Evolutionary conservation across 64 coral and sea anemone genomes (phyloP), one percentile per base, ranked within the genome.

Genomic region (Montipora cactus): DNA sequence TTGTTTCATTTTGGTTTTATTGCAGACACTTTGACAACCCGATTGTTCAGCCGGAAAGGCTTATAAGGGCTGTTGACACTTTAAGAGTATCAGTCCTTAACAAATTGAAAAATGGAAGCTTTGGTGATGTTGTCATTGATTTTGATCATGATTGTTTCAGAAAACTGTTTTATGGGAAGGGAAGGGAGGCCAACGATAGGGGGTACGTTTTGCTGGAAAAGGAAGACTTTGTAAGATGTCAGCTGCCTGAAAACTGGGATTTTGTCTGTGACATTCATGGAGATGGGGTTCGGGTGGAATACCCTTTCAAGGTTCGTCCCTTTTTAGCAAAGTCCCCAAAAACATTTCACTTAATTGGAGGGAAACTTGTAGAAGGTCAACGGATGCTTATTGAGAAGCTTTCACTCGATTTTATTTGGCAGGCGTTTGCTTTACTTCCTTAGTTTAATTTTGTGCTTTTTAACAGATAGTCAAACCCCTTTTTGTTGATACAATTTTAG

Each of bases 111-210:
- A 44, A 12, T 2, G 21, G 14, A 15, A 86, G 59, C 53, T 64
- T 18, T 37, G 45, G 55, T 66, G 67, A 86, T 11, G 14, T 86
- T 9, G 67, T 86, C 5, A 67, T 91, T 28, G 89, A 91, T 11
- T 91, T 91, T 80, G 62, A 81, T 22, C 89, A 91, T 91, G 89
- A 91, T 66, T 81, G 77, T 44, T 91, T 69, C 81, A 20, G 89
- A 44, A 80, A 80, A 19, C 44, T 68, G 55, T 91, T 91, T 91
- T 11, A 49, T 91, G 88, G 88, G 19, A 91, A 91, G 78, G 89
- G 89, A 15, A 91, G 15, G 18, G 52, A 91, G 47, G 79, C 89
- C 68, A 91, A 44, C 11, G 77, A 91, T 55, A 47, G 28, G 52
- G 67, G 47, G 45, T 81, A 91, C 47, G 15, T 80, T 28, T 91